Conservation (phyloP, 2,888 invertebrate species). For the Trissolcus japonicus region DNA sequence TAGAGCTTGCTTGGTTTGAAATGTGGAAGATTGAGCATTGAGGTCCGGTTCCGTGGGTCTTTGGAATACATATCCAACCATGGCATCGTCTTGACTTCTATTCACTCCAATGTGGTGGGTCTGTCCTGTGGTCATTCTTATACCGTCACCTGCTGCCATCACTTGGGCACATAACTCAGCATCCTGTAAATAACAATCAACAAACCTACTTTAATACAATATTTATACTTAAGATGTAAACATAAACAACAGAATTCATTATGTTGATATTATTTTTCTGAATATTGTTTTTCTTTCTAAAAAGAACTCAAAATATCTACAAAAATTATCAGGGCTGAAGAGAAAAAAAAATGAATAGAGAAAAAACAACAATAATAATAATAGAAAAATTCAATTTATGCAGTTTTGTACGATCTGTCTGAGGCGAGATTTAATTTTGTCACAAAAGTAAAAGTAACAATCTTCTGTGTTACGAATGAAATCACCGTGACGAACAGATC, state of each 20-base stretch:
- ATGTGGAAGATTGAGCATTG: slow-evolving; percentile 78
- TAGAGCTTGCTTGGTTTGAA: slow-evolving; percentile 85
- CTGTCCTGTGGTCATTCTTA: slow-evolving; percentile 73
- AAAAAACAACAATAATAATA: too few relatives aligned
- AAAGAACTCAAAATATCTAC: too few relatives aligned
- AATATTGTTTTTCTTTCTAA: background rate
- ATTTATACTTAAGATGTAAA: background rate
- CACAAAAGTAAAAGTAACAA: too few relatives aligned
- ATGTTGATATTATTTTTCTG: background rate
- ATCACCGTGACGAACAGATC: too few relatives aligned
- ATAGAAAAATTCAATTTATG: too few relatives aligned
- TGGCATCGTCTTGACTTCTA: slow-evolving; percentile 89
- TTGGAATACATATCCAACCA: slow-evolving; percentile 95
- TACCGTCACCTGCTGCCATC: slow-evolving; percentile 74
- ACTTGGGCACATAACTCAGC: slow-evolving; percentile 74
- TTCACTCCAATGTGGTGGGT: slow-evolving; percentile 72
- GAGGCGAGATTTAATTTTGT: too few relatives aligned
- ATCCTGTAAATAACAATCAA: slow-evolving; percentile 63
- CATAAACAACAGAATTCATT: background rate
- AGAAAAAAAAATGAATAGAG: too few relatives aligned
- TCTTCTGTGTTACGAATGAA: too few relatives aligned
- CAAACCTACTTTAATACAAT: slow-evolving; percentile 2
- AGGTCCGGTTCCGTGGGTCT: slow-evolving; percentile 89
- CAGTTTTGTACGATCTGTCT: too few relatives aligned
- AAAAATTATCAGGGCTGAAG: too few relatives aligned